These are phyloP conservation scores for Dascyllus trimaculatus DNA, from an alignment of 2,113 vertebrate genomes.

Conservation along the genomic window DNA sequence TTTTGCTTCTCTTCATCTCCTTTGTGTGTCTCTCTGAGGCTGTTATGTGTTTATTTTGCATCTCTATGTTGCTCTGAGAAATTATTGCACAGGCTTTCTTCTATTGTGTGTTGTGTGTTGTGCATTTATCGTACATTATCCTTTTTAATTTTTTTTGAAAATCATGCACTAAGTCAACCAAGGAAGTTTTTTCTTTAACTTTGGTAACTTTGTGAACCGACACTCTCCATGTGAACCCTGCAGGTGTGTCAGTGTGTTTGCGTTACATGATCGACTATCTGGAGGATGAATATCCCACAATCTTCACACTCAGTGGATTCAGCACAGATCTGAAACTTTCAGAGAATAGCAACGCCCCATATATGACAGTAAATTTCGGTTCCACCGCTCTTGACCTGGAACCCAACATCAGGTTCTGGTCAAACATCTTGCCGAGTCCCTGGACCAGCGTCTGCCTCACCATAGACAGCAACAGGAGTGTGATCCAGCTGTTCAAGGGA, in stretches of 20 bases:
- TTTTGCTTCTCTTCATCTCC: background rate
- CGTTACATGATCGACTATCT: slow-evolving; percentile 42
- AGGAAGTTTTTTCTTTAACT: background rate
- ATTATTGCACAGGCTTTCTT: background rate
- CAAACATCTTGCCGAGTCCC: slow-evolving; percentile 5
- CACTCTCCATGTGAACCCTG: background rate
- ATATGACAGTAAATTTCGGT: accelerated
- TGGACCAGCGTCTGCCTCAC: slow-evolving; percentile 71
- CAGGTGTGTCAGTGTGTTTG: slow-evolving; percentile 71
- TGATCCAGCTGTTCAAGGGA: slow-evolving; percentile 63
- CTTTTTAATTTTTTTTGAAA: no score
- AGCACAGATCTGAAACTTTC: background rate
- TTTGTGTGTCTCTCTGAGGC: background rate
- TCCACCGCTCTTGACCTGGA: accelerated
- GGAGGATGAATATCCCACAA: accelerated
- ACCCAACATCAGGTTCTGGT: slow-evolving; percentile 5
- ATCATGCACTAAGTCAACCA: no score
- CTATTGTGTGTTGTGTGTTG: background rate
- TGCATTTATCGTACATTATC: no score
- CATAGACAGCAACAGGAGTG: slow-evolving; percentile 38
- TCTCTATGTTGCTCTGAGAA: background rate
- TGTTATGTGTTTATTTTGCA: background rate
- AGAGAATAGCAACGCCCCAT: accelerated
- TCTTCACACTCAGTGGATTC: slow-evolving; percentile 57
- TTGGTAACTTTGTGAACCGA: background rate